Evolutionary conservation across 92 coral and sea anemone genomes (phyloP).

Genomic region (Epizoanthus rinbou): DNA sequence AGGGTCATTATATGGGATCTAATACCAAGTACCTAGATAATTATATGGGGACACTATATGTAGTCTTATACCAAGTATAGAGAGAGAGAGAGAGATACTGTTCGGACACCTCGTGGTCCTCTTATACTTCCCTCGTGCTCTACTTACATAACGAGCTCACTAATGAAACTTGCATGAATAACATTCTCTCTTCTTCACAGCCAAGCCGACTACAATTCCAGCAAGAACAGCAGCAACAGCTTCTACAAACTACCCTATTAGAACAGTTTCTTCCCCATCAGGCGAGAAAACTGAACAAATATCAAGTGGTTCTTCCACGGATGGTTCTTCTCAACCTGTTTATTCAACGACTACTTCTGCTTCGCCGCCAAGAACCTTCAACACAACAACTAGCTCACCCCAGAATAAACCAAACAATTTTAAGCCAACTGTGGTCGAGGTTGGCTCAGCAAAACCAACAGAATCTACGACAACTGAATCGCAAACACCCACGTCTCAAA

Average conservation of each 20-base stretch:
- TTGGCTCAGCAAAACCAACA: not conserved
- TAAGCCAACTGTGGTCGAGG: not conserved
- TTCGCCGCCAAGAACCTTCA: not conserved
- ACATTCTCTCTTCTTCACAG: not conserved
- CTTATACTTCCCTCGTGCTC: no score
- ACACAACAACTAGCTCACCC: not conserved
- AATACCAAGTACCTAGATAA: no score
- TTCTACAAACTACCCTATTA: no score
- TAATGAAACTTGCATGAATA: not conserved
- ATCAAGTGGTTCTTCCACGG: not conserved
- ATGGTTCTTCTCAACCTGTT: not conserved
- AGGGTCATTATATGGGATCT: no score
- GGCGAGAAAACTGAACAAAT: no score
- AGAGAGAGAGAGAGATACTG: not conserved
- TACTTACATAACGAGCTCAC: not conserved
- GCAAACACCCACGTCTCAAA: no score
- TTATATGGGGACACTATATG: no score
- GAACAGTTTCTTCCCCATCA: no score
- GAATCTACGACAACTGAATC: not conserved
- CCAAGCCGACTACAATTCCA: slow-evolving; percentile 20
- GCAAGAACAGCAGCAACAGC: not conserved
- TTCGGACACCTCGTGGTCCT: not conserved
- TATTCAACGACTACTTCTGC: not conserved
- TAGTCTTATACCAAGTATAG: no score
- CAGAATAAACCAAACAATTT: not conserved